Conservation (phyloP, 2,797 vertebrate species). For the Peromyscus attwateri region DNA sequence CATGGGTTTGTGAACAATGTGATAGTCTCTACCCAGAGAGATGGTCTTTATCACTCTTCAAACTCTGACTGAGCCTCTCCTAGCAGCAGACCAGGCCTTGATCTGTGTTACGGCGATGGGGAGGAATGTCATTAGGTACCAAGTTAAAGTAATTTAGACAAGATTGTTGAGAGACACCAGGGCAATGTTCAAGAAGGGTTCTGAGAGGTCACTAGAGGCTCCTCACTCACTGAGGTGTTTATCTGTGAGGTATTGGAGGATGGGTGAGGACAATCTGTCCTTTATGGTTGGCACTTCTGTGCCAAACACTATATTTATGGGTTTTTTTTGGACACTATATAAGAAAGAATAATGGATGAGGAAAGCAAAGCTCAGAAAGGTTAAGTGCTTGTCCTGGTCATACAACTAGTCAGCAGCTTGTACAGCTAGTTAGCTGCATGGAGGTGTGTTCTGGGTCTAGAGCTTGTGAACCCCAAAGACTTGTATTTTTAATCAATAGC, state of each 20-base stretch:
- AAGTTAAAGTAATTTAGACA: neutral
- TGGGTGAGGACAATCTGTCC: neutral
- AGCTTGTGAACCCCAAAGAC: neutral
- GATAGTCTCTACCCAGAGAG: neutral
- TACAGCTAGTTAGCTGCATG: neutral
- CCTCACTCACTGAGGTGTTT: neutral
- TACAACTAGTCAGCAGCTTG: neutral
- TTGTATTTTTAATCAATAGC: neutral
- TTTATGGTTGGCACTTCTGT: neutral
- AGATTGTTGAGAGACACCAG: fast-evolving
- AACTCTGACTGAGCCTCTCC: neutral
- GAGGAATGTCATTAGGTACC: neutral
- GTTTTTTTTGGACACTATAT: constrained; percentile 1
- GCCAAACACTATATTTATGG: too few species aligned
- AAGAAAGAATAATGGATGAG: neutral
- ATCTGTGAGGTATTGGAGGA: neutral
- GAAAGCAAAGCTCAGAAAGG: neutral
- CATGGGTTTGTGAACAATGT: neutral
- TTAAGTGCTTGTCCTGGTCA: neutral
- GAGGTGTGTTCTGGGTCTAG: neutral
- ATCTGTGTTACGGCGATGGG: neutral
- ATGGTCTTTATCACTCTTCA: neutral
- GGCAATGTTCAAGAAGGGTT: neutral
- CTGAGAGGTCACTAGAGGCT: neutral
- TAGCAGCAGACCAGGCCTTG: neutral